A percentile compares a stretch with the other conserved stretches of the same genome.
phyloP scores from a whole-genome alignment of 2,113 vertebrate genomes.

The Carassius carassius region DNA sequence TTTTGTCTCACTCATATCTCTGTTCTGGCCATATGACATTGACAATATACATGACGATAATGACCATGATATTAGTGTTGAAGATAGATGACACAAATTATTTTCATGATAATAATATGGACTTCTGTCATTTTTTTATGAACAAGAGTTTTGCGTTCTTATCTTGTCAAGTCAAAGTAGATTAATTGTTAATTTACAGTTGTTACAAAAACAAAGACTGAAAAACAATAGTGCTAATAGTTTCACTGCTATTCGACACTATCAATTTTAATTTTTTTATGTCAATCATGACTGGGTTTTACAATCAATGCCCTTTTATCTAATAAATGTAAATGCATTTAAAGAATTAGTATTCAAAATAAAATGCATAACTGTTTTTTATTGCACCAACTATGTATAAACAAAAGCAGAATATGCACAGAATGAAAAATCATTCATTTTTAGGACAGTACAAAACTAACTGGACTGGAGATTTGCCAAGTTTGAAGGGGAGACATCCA shows the following conservation, averaged over 20 bases:
- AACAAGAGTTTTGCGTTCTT: too few species aligned
- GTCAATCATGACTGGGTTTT: not conserved
- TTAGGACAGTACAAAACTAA: conserved; percentile 18
- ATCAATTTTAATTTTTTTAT: not conserved
- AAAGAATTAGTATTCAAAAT: too few species aligned
- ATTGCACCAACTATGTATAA: not conserved
- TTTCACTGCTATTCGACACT: not conserved
- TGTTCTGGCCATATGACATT: not conserved
- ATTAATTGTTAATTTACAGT: too few species aligned
- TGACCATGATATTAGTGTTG: not conserved
- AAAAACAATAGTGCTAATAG: not conserved
- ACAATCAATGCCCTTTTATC: not conserved
- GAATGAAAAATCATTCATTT: conserved; percentile 11
- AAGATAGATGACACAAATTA: not conserved
- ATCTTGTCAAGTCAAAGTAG: too few species aligned
- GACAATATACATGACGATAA: not conserved
- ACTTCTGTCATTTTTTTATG: not conserved
- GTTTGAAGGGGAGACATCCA: not conserved
- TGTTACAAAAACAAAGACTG: not conserved
- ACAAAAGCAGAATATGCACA: not conserved
- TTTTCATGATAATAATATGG: not conserved
- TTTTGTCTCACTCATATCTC: too few species aligned
- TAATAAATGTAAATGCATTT: not conserved
- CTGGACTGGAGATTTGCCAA: conserved; percentile 36
- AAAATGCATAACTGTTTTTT: not conserved